These are phyloP conservation scores for Sceloporus tristichus DNA, from an alignment of 2,113 vertebrate genomes.

Conservation along the genomic window DNA sequence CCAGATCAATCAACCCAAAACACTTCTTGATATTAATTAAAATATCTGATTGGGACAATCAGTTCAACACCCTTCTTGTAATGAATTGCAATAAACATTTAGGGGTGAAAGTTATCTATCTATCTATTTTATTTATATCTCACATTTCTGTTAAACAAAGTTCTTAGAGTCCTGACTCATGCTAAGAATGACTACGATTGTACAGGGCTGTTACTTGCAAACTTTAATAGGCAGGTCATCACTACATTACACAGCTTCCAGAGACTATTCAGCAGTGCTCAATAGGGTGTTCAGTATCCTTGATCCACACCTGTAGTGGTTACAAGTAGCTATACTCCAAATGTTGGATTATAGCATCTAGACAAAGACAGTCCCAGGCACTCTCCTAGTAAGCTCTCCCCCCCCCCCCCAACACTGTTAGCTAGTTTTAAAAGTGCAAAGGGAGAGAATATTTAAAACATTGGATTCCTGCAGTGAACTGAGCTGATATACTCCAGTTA, in stretches of 20 bases:
- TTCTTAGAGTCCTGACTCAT: neutral
- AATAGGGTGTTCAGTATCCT: too few relatives aligned
- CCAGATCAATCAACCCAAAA: neutral
- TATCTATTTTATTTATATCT: neutral
- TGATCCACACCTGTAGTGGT: neutral
- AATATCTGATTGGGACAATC: neutral
- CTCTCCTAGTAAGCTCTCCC: neutral
- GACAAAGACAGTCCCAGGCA: neutral
- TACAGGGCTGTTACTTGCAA: neutral
- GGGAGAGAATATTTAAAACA: neutral
- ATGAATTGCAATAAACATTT: neutral
- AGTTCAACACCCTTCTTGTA: neutral
- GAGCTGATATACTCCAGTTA: neutral
- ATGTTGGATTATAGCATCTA: neutral
- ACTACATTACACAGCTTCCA: neutral
- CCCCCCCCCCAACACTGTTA: neutral
- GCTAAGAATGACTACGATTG: neutral
- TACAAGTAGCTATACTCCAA: neutral
- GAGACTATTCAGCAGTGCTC: neutral
- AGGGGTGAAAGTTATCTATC: neutral
- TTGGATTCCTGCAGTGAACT: neutral
- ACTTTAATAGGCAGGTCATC: neutral
- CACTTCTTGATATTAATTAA: neutral
- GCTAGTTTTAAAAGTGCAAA: neutral
- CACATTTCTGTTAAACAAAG: neutral